Conservation (phyloP, 1,140 invertebrate species). For the Drosophila lacteicornis region DNA sequence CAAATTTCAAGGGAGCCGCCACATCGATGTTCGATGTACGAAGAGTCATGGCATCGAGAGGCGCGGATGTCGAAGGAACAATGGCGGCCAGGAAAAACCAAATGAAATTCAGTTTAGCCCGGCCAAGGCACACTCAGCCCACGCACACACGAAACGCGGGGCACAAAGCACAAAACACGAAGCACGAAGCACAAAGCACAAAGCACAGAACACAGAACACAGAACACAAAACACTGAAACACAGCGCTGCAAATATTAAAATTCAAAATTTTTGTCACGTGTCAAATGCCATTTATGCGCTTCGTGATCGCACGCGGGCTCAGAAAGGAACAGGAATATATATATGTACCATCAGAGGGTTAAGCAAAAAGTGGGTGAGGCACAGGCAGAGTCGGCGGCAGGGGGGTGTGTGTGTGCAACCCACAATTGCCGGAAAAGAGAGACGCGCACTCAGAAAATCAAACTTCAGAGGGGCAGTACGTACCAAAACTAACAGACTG, state of each 20-base stretch:
- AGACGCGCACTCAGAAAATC: neutral
- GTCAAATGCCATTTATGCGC: conserved; percentile 81
- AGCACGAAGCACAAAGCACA: neutral
- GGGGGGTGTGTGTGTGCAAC: neutral
- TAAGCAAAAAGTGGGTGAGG: neutral
- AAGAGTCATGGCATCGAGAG: conserved; percentile 22
- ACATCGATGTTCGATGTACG: neutral
- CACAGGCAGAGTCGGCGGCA: neutral
- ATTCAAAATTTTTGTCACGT: conserved; percentile 80
- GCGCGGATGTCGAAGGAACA: conserved; percentile 51
- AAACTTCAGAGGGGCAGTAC: neutral
- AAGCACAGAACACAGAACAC: conserved; percentile 8
- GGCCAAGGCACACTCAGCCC: conserved; percentile 28
- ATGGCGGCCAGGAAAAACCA: conserved; percentile 51
- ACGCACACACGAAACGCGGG: neutral
- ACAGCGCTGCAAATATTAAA: conserved; percentile 71
- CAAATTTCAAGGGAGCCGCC: conserved; percentile 44
- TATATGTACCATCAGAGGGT: too few species aligned
- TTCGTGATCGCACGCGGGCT: conserved; percentile 73
- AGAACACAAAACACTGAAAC: conserved; percentile 7
- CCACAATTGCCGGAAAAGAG: neutral
- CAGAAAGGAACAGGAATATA: conserved; percentile 4
- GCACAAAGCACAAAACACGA: neutral
- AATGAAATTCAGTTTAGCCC: conserved; percentile 74
- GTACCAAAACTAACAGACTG: neutral